These are phyloP conservation scores for Zeuzera pyrina DNA, from an alignment of 2,888 invertebrate species.

Conservation along the genomic window DNA sequence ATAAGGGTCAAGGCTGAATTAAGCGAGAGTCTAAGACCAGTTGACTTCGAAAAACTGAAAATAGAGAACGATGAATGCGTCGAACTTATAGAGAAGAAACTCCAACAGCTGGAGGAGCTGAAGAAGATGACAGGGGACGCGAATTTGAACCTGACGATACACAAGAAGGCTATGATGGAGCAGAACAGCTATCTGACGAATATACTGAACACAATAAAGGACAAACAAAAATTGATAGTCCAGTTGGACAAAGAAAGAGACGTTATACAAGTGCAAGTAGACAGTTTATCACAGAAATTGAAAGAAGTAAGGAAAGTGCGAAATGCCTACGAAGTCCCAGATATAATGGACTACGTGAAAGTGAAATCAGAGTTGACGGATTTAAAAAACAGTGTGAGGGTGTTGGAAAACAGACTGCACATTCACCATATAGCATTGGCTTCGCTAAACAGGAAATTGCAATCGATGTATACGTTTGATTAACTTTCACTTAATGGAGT, in stretches of 20 bases:
- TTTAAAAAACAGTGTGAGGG: slow-evolving; percentile 47
- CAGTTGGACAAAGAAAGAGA: slow-evolving; percentile 52
- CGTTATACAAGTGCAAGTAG: slow-evolving; percentile 45
- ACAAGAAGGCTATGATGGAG: slow-evolving; percentile 70
- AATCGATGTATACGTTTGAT: slow-evolving; percentile 1
- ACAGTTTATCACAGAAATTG: slow-evolving; percentile 39
- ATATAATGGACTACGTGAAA: slow-evolving; percentile 71
- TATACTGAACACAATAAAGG: slow-evolving; percentile 47
- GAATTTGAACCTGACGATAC: slow-evolving; percentile 66
- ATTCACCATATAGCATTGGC: slow-evolving; percentile 51
- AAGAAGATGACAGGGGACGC: slow-evolving; percentile 75
- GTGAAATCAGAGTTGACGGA: slow-evolving; percentile 64
- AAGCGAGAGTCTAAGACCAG: slow-evolving; percentile 70
- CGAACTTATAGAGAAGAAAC: slow-evolving; percentile 68
- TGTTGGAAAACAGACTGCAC: slow-evolving; percentile 41
- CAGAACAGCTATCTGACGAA: slow-evolving; percentile 55
- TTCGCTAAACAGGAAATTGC: slow-evolving; percentile 39
- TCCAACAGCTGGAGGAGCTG: slow-evolving; percentile 61
- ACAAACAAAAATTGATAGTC: slow-evolving; percentile 44
- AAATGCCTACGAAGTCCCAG: slow-evolving; percentile 64
- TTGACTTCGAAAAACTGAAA: slow-evolving; percentile 76
- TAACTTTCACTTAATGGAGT: not conserved
- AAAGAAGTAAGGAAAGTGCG: slow-evolving; percentile 46
- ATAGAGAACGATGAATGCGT: slow-evolving; percentile 73
- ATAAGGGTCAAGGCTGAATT: slow-evolving; percentile 70